Conservation (phyloP, 2,888 invertebrate genomes). For the Scaptomyza flava region DNA sequence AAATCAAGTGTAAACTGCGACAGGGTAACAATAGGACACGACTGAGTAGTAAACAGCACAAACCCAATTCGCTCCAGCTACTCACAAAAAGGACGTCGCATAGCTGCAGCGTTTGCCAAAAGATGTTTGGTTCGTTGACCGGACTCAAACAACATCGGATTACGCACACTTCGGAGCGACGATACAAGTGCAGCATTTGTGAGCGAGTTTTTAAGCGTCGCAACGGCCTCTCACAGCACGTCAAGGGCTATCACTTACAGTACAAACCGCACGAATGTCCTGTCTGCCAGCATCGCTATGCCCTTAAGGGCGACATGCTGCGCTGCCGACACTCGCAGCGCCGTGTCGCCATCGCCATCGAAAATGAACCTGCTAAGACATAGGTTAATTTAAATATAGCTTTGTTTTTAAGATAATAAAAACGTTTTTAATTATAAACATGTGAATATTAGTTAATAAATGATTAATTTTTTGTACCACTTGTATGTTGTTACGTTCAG, state of each 20-base stretch:
- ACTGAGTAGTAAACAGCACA: background rate
- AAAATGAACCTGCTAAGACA: slow-evolving; percentile 5
- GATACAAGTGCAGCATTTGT: slow-evolving; percentile 81
- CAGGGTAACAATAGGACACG: background rate
- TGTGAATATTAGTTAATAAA: background rate
- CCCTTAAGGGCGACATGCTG: slow-evolving; percentile 83
- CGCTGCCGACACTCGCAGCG: slow-evolving; percentile 83
- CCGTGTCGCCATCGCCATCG: slow-evolving; percentile 27
- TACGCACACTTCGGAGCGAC: slow-evolving; percentile 81
- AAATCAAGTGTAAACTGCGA: slow-evolving; percentile 62
- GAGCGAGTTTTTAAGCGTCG: slow-evolving; percentile 82
- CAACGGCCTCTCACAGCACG: slow-evolving; percentile 83
- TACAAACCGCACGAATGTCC: slow-evolving; percentile 82
- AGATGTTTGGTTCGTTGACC: slow-evolving; percentile 59
- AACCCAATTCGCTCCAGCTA: background rate
- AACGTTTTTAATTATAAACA: background rate
- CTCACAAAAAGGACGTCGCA: slow-evolving; percentile 27
- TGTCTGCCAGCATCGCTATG: slow-evolving; percentile 81
- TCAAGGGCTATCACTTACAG: slow-evolving; percentile 82
- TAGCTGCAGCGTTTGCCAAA: slow-evolving; percentile 60
- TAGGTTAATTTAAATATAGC: background rate
- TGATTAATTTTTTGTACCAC: no score
- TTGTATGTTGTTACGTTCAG: no score
- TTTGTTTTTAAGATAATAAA: no score
- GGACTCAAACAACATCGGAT: slow-evolving; percentile 82